A percentile compares a stretch with the other conserved stretches of the same genome.
These are phyloP conservation scores for Pipistrellus pygmaeus DNA, from an alignment of 2,797 vertebrate genomes.

Conservation along the genomic window DNA sequence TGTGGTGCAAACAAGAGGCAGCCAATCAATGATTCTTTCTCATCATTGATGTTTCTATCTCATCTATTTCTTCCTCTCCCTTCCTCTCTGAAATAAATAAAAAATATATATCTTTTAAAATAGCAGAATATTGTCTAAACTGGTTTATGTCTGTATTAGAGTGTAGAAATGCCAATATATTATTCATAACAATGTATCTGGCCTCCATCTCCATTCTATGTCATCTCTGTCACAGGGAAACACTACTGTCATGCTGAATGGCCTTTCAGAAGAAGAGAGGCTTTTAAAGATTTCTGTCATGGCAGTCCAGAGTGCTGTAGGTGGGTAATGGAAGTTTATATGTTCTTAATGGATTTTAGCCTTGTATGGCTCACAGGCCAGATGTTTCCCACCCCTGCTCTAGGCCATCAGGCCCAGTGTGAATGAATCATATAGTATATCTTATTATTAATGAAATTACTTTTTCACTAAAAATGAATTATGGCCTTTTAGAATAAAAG, in stretches of 20 bases:
- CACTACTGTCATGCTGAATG: not conserved
- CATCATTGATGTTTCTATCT: too few relatives aligned
- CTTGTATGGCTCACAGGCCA: too few relatives aligned
- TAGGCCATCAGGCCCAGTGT: not conserved
- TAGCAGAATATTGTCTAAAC: slow-evolving; percentile 59
- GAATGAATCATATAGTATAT: not conserved
- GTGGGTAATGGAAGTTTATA: not conserved
- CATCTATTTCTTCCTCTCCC: too few relatives aligned
- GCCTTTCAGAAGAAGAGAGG: not conserved
- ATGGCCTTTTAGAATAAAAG: not conserved
- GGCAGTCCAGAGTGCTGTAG: not conserved
- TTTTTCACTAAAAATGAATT: not conserved
- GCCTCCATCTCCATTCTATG: not conserved
- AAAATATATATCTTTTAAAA: not conserved
- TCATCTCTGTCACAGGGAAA: not conserved
- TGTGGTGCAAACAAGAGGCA: too few relatives aligned
- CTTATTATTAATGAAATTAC: not conserved
- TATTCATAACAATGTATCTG: not conserved
- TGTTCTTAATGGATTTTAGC: not conserved
- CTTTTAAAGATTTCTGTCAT: slow-evolving; percentile 26
- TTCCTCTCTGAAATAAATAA: too few relatives aligned
- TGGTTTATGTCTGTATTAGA: not conserved
- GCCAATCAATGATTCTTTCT: too few relatives aligned
- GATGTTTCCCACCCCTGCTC: not conserved
- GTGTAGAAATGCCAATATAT: not conserved